Conservation (phyloP, 2,888 invertebrate species). For the Dryococelus australis region DNA sequence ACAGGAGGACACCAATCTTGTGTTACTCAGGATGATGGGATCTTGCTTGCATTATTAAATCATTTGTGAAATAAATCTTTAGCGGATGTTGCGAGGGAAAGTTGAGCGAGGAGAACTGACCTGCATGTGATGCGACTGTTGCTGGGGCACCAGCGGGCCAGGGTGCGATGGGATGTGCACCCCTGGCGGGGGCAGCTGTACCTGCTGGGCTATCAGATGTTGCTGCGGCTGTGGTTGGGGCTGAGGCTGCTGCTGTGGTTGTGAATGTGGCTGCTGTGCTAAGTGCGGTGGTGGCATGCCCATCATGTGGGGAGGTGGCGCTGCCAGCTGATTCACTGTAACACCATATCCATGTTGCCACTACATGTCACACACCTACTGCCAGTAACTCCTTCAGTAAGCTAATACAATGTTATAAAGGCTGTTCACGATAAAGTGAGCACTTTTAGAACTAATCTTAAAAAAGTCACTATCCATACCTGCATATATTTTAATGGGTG, state of each 20-base stretch:
- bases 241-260: constrained; percentile 49
- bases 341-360: not conserved
- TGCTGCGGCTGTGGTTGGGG: constrained; percentile 40
- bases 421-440: no score
- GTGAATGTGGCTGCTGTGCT: constrained; percentile 42
- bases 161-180: constrained; percentile 57
- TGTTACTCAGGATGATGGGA: no score
- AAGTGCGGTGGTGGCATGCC: constrained; percentile 50
- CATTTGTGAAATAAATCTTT: no score
- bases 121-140: constrained; percentile 46
- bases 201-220: constrained; percentile 43
- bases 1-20: no score
- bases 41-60: no score
- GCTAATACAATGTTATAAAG: no score
- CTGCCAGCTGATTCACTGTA: constrained; percentile 40
- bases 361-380: not conserved
- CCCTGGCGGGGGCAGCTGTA: constrained; percentile 56
- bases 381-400: not conserved
- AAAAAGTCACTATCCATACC: no score
- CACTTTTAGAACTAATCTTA: no score
- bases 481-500: no score
- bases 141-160: constrained; percentile 56
- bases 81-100: no score
- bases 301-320: constrained; percentile 43
- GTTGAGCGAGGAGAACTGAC: constrained; percentile 23